These are phyloP conservation scores for Hyposmocoma kahamanoa DNA, from an alignment of 1,140 invertebrate species.

Conservation along the genomic window DNA sequence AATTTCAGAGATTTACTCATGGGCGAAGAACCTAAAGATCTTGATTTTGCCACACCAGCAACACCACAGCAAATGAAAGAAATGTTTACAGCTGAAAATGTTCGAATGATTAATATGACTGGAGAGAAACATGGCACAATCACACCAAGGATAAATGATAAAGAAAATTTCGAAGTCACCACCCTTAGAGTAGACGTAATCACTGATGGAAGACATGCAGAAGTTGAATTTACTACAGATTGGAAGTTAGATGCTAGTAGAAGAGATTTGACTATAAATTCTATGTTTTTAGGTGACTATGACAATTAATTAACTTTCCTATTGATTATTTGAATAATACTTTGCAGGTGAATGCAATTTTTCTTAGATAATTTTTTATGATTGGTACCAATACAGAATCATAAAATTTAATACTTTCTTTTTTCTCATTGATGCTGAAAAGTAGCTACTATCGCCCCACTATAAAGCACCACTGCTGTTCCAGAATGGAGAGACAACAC, in stretches of 20 bases:
- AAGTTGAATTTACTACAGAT: slow-evolving; percentile 95
- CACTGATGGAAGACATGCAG: slow-evolving; percentile 96
- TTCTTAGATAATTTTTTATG: too few relatives aligned
- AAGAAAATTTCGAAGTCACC: slow-evolving; percentile 94
- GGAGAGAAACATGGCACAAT: slow-evolving; percentile 99
- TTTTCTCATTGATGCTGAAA: too few relatives aligned
- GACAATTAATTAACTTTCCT: neutral
- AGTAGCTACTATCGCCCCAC: too few relatives aligned
- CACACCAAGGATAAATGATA: slow-evolving; percentile 96
- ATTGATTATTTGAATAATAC: neutral
- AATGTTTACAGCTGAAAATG: slow-evolving; percentile 90
- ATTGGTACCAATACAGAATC: too few relatives aligned
- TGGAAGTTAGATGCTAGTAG: slow-evolving; percentile 97
- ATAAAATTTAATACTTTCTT: too few relatives aligned
- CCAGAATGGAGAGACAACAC: too few relatives aligned
- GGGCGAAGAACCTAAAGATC: slow-evolving; percentile 88
- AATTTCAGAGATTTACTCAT: slow-evolving; percentile 90
- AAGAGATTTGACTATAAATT: slow-evolving; percentile 98
- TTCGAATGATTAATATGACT: slow-evolving; percentile 94
- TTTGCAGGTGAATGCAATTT: too few relatives aligned
- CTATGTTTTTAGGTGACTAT: slow-evolving; percentile 92
- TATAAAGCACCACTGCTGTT: too few relatives aligned
- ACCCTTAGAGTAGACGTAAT: slow-evolving; percentile 93
- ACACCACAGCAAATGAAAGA: slow-evolving; percentile 97
- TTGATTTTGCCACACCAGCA: slow-evolving; percentile 98